Evolutionary conservation across 1,140 invertebrate species (phyloP).

Genomic region (Drosophila saltans): DNA sequence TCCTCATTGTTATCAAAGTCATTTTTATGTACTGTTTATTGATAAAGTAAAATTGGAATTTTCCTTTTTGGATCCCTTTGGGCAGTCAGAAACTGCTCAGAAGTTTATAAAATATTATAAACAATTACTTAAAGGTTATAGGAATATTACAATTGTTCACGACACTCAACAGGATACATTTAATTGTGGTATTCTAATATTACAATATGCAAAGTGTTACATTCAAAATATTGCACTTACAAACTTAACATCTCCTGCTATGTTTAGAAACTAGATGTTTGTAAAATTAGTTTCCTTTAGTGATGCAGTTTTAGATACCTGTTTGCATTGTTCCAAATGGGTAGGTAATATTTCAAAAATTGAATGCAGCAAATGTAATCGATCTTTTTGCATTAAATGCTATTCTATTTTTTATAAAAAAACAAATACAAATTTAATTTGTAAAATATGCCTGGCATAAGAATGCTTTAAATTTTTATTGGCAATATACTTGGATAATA

Average conservation of each 20-base stretch:
- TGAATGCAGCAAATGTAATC: not conserved
- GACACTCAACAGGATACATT: no score
- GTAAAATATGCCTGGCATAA: not conserved
- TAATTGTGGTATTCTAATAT: conserved; percentile 7
- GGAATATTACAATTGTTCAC: no score
- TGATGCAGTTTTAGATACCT: not conserved
- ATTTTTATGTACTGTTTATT: not conserved
- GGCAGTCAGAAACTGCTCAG: not conserved
- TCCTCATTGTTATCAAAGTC: conserved; percentile 1
- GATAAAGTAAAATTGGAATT: not conserved
- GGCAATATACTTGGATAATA: no score
- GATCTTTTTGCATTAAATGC: not conserved
- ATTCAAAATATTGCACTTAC: not conserved
- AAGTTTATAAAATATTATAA: not conserved
- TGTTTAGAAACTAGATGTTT: not conserved
- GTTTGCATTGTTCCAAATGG: not conserved
- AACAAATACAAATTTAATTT: not conserved
- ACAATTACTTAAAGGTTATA: not conserved
- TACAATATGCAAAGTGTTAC: conserved; percentile 4
- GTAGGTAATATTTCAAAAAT: not conserved
- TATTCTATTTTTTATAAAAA: not conserved
- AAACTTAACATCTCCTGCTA: not conserved
- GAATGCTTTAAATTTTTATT: no score
- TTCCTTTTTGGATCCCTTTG: not conserved
- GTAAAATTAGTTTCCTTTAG: conserved; percentile 1